Evolutionary conservation across 2,113 vertebrate genomes (phyloP), one percentile per base, ranked within the genome.

Genomic region (Caranx ignobilis): DNA sequence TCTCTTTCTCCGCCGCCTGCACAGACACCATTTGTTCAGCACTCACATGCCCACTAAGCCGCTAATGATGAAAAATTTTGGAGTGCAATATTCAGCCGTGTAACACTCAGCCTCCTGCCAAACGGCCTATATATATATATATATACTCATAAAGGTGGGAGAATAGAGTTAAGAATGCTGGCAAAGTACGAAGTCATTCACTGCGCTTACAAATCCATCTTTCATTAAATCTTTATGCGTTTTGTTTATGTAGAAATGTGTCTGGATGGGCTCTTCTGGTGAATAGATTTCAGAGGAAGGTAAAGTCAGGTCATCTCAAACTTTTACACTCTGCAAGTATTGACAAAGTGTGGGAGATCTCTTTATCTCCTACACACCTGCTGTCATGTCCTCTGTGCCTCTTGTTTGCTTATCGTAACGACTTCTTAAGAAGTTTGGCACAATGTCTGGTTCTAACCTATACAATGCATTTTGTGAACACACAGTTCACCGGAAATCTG

Each of bases 31-130:
- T 65, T 73, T 75, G 69, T 75, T 71, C 64, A 19, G 26, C 68
- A 52, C 65, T 78, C 82, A 63, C 71, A 74, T 62, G 71, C 69
- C 70, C 50, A 71, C 75, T 73, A 88, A 83, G 79, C 71, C n/a
- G 57, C 70, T 43, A 74, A 57, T 84, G 77, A 85, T 56, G 39
- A 79, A 54, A 65, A 66, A 41, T 68, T 68, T 39, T 63, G 59
- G 32, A 57, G 45, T 41, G 59, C 63, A 26, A 52, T 41, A 48
- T 54, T 60, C 39, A 57, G 61, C 41, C n/a, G 0, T 67, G 63
- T 63, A 19, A 63, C 65, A 37, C 19, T 54, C n/a, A 10, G 43
- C 74, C 37, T 80, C 65, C 57, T 70, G 75, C 78, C 71, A 70
- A 82, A 59, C 2, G 6, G 34, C 57, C 45, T 52, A 43, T 69